phyloP scores from a whole-genome alignment of 1,140 invertebrate species.

The Cotesia typhae region DNA sequence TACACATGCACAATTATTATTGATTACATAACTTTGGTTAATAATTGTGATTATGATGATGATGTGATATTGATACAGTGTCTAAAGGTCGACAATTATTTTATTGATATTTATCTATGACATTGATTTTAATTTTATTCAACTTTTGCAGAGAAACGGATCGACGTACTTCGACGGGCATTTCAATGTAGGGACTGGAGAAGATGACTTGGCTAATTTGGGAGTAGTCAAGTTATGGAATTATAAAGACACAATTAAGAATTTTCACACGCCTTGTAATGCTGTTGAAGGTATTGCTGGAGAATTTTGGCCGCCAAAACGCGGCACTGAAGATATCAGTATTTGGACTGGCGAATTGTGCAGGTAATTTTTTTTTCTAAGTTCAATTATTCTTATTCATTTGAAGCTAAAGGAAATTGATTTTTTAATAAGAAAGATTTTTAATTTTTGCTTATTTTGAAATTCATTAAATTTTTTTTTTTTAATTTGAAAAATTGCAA shows the following conservation, averaged over 20 bases:
- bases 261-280: constrained; percentile 69
- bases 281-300: constrained; percentile 75
- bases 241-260: constrained; percentile 69
- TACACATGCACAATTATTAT: no score
- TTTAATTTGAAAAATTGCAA: no score
- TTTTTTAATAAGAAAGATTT: no score
- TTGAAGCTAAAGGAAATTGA: no score
- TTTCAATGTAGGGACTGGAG: constrained; percentile 78
- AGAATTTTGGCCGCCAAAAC: constrained; percentile 76
- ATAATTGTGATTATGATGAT: no score
- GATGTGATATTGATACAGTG: no score
- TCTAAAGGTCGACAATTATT: no score
- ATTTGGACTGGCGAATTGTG: constrained; percentile 78
- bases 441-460: no score
- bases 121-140: neutral
- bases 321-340: constrained; percentile 66
- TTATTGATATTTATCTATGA: no score
- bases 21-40: no score
- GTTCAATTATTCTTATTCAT: no score
- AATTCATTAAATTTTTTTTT: no score
- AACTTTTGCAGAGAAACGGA: constrained; percentile 74
- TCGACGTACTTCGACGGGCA: constrained; percentile 76
- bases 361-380: constrained; percentile 54
- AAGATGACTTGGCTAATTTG: constrained; percentile 67
- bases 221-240: constrained; percentile 78